A percentile compares a stretch with the other conserved stretches of the same genome.
Evolutionary conservation across 2,888 invertebrate species (phyloP).

Genomic region (Meganola albula): DNA sequence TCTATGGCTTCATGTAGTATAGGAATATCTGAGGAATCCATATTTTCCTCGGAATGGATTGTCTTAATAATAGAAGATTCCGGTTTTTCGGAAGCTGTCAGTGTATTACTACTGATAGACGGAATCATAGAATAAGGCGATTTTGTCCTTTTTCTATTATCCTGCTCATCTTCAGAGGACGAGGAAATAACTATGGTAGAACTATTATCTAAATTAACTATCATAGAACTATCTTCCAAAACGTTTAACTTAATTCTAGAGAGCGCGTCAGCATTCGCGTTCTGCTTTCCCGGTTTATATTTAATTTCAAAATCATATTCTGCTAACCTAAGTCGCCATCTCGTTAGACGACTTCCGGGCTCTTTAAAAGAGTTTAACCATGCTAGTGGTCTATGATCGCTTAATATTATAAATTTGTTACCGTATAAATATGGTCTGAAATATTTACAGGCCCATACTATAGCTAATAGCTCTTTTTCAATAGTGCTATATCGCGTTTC

Average conservation of each 20-base stretch:
- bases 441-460: constrained; percentile 9
- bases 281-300: constrained; percentile 1
- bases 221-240: no score
- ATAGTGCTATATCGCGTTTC: constrained; percentile 7
- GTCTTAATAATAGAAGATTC: no score
- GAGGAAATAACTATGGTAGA: no score
- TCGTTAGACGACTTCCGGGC: background rate
- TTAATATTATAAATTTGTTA: constrained; percentile 4
- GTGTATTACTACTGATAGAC: no score
- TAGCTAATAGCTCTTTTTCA: constrained; percentile 4
- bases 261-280: background rate
- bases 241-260: background rate
- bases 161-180: no score
- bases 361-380: background rate
- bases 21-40: no score
- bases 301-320: background rate
- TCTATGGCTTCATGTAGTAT: no score
- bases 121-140: no score
- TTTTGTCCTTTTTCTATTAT: no score
- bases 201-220: no score
- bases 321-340: background rate
- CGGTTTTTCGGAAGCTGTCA: no score
- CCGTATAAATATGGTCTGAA: constrained; percentile 7
- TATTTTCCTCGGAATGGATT: no score
- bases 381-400: constrained; percentile 3